Evolutionary conservation across 2,888 invertebrate genomes (phyloP).

Genomic region (Drosophila mercatorum): DNA sequence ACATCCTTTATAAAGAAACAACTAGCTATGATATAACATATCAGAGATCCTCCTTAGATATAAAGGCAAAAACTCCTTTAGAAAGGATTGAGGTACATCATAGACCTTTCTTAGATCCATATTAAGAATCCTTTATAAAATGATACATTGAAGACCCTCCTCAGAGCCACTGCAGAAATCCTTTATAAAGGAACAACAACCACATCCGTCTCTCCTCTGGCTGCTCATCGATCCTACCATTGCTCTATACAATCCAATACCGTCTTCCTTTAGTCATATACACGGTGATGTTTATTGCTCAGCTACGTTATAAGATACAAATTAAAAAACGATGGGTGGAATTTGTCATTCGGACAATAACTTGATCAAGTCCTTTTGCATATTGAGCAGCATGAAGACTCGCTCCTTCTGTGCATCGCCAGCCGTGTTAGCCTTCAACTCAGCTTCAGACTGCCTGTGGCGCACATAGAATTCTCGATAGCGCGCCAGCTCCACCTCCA

Average conservation of each 20-base stretch:
- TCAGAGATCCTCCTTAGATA: neutral
- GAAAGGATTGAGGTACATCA: too few species aligned
- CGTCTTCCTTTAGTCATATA: neutral
- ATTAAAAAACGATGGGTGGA: neutral
- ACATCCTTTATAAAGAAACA: too few species aligned
- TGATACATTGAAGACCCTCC: neutral
- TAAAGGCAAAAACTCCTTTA: too few species aligned
- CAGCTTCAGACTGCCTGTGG: slow-evolving; percentile 30
- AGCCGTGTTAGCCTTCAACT: slow-evolving; percentile 16
- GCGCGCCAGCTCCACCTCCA: slow-evolving; percentile 73
- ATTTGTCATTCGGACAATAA: slow-evolving; percentile 48
- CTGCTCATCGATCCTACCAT: neutral
- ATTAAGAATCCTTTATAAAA: too few species aligned
- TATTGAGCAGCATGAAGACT: slow-evolving; percentile 69
- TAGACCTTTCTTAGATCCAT: too few species aligned
- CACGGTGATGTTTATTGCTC: slow-evolving; percentile 11
- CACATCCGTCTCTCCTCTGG: too few species aligned
- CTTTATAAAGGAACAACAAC: neutral
- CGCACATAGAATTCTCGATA: slow-evolving; percentile 65
- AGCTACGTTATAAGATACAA: neutral
- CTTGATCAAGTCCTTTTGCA: slow-evolving; percentile 80
- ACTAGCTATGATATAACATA: neutral
- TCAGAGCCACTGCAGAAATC: neutral
- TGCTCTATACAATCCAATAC: neutral
- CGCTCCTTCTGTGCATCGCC: slow-evolving; percentile 54